Evolutionary conservation across 2,888 invertebrate species (phyloP).

Genomic region (Pogonocherus hispidulus): DNA sequence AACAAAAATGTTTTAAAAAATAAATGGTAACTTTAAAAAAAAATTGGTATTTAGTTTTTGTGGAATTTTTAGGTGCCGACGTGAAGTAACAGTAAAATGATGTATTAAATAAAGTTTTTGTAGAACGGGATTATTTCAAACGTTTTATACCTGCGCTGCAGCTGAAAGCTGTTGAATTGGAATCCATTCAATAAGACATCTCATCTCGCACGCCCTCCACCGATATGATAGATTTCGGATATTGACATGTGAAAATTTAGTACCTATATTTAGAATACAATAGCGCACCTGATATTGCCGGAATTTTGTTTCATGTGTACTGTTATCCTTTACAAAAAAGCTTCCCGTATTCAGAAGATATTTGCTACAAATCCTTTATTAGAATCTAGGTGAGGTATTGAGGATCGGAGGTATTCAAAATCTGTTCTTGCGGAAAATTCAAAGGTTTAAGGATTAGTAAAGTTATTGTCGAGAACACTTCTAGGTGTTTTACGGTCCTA

Average conservation of each 20-base stretch:
- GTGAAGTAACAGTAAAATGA: neutral
- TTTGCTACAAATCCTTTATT: neutral
- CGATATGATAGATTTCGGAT: constrained; percentile 5
- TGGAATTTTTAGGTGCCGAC: no score
- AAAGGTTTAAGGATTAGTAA: neutral
- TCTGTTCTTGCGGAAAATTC: neutral
- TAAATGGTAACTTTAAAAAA: no score
- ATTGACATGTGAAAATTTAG: neutral
- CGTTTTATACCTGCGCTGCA: constrained; percentile 11
- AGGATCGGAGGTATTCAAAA: neutral
- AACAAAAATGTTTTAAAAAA: no score
- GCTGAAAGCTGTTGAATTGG: neutral
- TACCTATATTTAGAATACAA: neutral
- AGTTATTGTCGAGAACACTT: neutral
- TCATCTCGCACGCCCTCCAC: neutral
- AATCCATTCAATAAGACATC: neutral
- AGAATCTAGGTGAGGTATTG: neutral
- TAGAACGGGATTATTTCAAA: no score
- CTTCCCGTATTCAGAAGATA: neutral
- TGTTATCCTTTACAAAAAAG: neutral
- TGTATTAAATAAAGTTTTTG: no score
- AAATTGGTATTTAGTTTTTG: no score
- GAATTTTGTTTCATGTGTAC: neutral
- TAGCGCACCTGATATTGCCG: constrained; percentile 2
- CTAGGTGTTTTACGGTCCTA: neutral